These are phyloP conservation scores for Drosophila nigricruria DNA, from an alignment of 2,888 invertebrate genomes.

Conservation along the genomic window DNA sequence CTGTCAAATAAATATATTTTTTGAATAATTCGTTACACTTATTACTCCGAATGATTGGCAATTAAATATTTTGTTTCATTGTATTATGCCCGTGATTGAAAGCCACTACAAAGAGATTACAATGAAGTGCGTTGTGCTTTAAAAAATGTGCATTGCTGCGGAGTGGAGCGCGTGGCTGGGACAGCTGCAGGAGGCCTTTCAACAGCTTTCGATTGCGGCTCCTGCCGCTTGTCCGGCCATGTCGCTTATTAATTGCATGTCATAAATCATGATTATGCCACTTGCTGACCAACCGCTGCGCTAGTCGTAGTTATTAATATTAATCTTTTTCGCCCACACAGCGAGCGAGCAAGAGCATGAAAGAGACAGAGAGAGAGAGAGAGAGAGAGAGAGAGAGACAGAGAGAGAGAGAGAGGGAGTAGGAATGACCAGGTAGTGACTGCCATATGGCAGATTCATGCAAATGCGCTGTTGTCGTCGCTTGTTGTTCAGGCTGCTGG, in stretches of 20 bases:
- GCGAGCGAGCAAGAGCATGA: too few species aligned
- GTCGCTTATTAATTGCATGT: constrained; percentile 78
- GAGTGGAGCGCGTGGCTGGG: background rate
- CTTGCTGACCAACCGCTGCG: constrained; percentile 75
- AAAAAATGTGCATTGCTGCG: constrained; percentile 50
- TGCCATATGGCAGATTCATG: constrained; percentile 71
- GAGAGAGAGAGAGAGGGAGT: constrained; percentile 3
- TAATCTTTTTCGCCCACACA: constrained; percentile 75
- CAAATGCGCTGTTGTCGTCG: constrained; percentile 67
- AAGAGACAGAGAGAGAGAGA: constrained; percentile 3
- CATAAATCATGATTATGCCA: constrained; percentile 82
- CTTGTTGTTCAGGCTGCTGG: constrained; percentile 32
- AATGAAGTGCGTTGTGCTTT: constrained; percentile 54
- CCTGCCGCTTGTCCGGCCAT: constrained; percentile 40
- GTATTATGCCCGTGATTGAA: background rate
- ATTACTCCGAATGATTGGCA: background rate
- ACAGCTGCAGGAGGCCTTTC: constrained; percentile 42
- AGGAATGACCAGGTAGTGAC: constrained; percentile 41
- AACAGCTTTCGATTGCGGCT: constrained; percentile 57
- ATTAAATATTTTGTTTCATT: constrained; percentile 2
- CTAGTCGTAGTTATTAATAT: constrained; percentile 80
- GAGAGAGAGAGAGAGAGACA: background rate
- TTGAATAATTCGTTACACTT: background rate
- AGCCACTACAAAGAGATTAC: constrained; percentile 5
- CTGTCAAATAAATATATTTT: background rate